Base-by-base conservation (phyloP, 64 coral and sea anemone species). In the Pachyseris speciosa region DNA sequence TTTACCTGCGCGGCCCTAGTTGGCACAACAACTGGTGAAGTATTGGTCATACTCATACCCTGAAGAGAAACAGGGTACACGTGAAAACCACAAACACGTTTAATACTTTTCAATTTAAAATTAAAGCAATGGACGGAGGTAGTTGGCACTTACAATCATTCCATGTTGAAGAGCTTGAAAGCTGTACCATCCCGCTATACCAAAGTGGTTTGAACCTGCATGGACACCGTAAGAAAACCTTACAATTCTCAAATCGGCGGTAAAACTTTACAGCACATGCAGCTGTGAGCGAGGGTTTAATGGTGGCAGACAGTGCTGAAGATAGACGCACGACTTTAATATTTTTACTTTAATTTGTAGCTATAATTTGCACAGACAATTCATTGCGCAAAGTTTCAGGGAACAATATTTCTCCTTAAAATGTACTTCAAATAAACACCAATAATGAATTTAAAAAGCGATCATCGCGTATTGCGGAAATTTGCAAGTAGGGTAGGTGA, bases 121-220 rank as follows among this genome's bases (percentile, higher is more conserved):
- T 20, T 16, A 55, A 55, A 55, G 51, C 5, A 13, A 3, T 12
- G 58, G 45, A 15, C 15, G 9, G 13, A 16, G 58, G 4, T 37
- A 38, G 24, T 2, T 9, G 33, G 7, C 12, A n/a, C 92, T 99
- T 85, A 99, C 97, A 83, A 99, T 95, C 53, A 99, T 75, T 70
- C 97, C 93, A 74, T 95, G 85, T 34, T 99, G 64, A 55, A 93
- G 83, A 31, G 97, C 97, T 49, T 34, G 55, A 15, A 86, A 69
- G 19, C 89, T 93, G 45, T 99, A 99, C 89, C 94, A 99, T 75
- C 93, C 97, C 28, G 97, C 97, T 41, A 99, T 99, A 60, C 97
- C 97, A 76, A 89, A 99, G 53, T 99, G 97, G 53, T 92, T 99
- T 42, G 97, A 95, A 59, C 94, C 97, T 99, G 89, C 13, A 26